Evolutionary conservation across 2,797 vertebrate genomes (phyloP).

Genomic region (Anolis apletophallus): DNA sequence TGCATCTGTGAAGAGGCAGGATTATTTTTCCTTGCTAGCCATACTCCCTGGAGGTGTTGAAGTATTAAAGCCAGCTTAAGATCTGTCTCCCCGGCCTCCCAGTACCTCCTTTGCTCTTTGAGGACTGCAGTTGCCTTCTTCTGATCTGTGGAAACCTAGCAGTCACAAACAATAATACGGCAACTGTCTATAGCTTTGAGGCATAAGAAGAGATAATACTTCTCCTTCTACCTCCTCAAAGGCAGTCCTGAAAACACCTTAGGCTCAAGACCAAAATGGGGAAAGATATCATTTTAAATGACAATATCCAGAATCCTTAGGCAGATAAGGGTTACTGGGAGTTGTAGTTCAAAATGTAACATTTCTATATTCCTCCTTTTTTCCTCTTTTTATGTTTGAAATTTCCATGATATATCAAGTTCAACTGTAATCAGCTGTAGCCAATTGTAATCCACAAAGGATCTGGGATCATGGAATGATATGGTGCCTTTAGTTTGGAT

Average conservation of each 20-base stretch:
- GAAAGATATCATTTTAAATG: neutral
- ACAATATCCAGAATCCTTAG: neutral
- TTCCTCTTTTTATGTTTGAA: neutral
- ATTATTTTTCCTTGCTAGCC: slow-evolving; percentile 40
- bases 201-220: neutral
- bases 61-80: slow-evolving; percentile 53
- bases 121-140: neutral
- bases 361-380: neutral
- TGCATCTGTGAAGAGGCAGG: slow-evolving; percentile 10
- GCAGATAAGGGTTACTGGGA: neutral
- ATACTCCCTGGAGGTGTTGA: slow-evolving; percentile 10
- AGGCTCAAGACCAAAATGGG: neutral
- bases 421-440: neutral
- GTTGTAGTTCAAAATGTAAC: neutral
- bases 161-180: slow-evolving; percentile 10
- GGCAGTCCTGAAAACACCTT: neutral
- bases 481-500: no score
- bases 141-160: slow-evolving; percentile 8
- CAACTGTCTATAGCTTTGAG: neutral
- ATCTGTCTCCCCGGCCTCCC: slow-evolving; percentile 20
- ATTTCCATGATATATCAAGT: neutral
- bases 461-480: neutral
- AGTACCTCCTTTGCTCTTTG: slow-evolving; percentile 25
- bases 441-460: neutral
- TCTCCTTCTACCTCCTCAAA: slow-evolving; percentile 8